Percentiles rank a stretch among this genome's conserved stretches.
Evolutionary conservation across 1,140 invertebrate genomes (phyloP).

Genomic region (Panonychus citri): DNA sequence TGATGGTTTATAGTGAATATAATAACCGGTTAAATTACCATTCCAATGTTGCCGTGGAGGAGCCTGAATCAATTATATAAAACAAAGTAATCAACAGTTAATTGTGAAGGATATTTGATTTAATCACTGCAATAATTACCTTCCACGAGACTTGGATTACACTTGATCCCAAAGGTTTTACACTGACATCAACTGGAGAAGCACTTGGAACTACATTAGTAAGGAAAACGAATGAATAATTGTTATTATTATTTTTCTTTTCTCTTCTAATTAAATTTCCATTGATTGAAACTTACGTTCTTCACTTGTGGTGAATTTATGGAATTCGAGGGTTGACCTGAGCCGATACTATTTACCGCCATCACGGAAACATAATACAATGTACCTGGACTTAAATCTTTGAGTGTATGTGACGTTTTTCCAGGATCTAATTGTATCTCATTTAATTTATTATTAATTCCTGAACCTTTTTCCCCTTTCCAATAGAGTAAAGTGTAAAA

Average conservation of each 20-base stretch:
- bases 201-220: constrained; percentile 31
- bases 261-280: no score
- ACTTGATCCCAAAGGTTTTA: constrained; percentile 14
- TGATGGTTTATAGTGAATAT: constrained; percentile 15
- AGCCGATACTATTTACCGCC: constrained; percentile 27
- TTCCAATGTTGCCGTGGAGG: constrained; percentile 71
- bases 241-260: no score
- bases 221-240: constrained; percentile 70
- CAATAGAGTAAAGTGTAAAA: constrained; percentile 73
- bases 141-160: constrained; percentile 16
- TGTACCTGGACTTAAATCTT: constrained; percentile 22
- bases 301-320: constrained; percentile 53
- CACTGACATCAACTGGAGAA: constrained; percentile 15
- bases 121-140: constrained; percentile 29
- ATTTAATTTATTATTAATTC: constrained; percentile 11
- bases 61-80: neutral
- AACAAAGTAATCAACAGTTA: no score
- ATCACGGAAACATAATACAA: constrained; percentile 23
- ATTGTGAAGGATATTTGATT: no score
- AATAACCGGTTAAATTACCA: constrained; percentile 65
- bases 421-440: constrained; percentile 14
- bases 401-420: constrained; percentile 18
- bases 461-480: constrained; percentile 33
- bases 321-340: constrained; percentile 62
- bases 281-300: constrained; percentile 61